Evolutionary conservation across 2,888 invertebrate genomes (phyloP).

Genomic region (Agonopterix alstromeriana): DNA sequence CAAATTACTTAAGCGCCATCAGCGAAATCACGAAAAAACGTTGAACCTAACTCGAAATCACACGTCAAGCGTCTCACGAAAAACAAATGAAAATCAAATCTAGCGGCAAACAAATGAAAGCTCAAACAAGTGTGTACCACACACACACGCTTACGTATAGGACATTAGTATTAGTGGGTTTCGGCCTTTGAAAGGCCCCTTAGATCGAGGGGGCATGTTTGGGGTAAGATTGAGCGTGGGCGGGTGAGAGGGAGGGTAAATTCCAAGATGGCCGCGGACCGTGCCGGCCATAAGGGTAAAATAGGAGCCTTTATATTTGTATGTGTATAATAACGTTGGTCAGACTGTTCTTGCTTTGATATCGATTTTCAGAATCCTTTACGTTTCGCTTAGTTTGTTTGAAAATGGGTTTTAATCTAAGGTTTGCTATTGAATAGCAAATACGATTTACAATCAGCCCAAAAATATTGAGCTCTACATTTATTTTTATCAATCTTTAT

Average conservation of each 20-base stretch:
- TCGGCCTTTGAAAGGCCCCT: constrained; percentile 73
- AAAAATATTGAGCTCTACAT: background rate
- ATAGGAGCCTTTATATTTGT: constrained; percentile 61
- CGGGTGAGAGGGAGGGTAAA: constrained; percentile 45
- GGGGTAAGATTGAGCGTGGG: constrained; percentile 71
- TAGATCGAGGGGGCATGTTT: constrained; percentile 68
- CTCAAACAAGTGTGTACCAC: constrained; percentile 26
- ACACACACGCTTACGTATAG: constrained; percentile 44
- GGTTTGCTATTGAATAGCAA: too few relatives aligned
- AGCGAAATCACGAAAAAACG: too few relatives aligned
- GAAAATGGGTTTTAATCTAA: too few relatives aligned
- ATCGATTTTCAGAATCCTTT: constrained; percentile 40
- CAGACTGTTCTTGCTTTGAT: constrained; percentile 40
- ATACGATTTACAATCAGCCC: background rate
- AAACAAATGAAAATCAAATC: constrained; percentile 21
- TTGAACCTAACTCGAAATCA: too few relatives aligned
- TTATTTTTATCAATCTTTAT: background rate
- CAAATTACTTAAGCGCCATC: too few relatives aligned
- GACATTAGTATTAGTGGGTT: constrained; percentile 75
- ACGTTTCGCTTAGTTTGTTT: too few relatives aligned
- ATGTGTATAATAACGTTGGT: constrained; percentile 60
- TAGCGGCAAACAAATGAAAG: constrained; percentile 34
- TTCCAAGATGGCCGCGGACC: constrained; percentile 72
- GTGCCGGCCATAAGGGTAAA: constrained; percentile 76
- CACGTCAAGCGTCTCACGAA: background rate